Percentiles rank a stretch among this genome's conserved stretches.
Conservation (phyloP, 1,140 invertebrate genomes). For the Brachionus koreanus region DNA sequence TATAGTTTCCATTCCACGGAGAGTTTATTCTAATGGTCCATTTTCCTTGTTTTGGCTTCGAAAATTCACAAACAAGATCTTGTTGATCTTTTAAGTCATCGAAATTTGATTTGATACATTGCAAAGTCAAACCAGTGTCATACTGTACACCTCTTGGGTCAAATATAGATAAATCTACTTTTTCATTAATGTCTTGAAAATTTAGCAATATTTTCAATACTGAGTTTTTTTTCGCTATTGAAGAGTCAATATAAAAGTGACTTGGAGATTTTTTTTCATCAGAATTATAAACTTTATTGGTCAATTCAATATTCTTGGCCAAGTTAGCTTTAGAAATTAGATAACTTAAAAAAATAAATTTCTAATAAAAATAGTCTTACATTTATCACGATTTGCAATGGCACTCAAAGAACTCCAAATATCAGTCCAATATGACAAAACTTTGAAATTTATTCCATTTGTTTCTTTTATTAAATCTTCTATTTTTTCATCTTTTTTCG, state of each 20-base stretch:
- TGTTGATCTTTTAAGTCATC: not conserved
- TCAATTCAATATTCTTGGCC: not conserved
- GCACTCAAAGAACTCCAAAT: not conserved
- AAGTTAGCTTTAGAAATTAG: not conserved
- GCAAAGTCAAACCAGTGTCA: not conserved
- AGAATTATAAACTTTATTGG: not conserved
- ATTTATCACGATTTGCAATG: not conserved
- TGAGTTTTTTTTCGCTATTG: not conserved
- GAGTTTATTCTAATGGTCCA: not conserved
- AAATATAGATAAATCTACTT: not conserved
- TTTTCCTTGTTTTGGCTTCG: not conserved
- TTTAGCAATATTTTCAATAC: not conserved
- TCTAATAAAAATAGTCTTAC: not conserved
- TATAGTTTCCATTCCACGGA: not conserved
- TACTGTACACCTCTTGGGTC: not conserved
- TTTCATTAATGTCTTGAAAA: not conserved
- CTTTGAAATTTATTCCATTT: not conserved
- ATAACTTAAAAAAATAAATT: not conserved
- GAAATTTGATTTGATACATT: not conserved
- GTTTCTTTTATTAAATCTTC: not conserved
- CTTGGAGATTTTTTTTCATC: not conserved
- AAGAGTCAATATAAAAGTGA: not conserved
- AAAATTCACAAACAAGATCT: slow-evolving; percentile 17
- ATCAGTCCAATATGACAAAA: not conserved
- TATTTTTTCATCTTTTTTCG: not conserved